Evolutionary conservation across 2,888 invertebrate species (phyloP).

Genomic region (Cryptosula pallasiana): DNA sequence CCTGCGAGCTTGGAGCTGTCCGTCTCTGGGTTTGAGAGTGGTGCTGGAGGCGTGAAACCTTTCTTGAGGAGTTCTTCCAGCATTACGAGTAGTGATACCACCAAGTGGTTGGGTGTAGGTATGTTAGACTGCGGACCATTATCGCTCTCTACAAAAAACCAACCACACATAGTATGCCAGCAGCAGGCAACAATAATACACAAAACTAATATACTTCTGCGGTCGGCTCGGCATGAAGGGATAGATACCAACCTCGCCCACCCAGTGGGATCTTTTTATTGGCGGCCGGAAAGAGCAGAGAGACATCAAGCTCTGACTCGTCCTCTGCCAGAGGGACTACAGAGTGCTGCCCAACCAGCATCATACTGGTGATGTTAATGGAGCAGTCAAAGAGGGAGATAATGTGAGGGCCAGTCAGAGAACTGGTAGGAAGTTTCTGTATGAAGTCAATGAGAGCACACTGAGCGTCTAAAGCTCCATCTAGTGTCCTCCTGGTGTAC

Average conservation of each 20-base stretch:
- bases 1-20: slow-evolving; percentile 13
- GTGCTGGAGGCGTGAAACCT: background rate
- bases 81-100: background rate
- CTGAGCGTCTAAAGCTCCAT: slow-evolving; percentile 18
- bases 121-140: background rate
- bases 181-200: no score
- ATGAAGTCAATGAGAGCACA: slow-evolving; percentile 5
- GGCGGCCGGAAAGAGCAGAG: background rate
- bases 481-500: background rate
- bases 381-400: slow-evolving; percentile 1
- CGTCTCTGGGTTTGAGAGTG: background rate
- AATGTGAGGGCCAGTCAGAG: background rate
- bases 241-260: background rate
- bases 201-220: no score
- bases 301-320: background rate
- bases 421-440: background rate
- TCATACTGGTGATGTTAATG: background rate
- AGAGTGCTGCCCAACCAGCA: background rate
- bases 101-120: background rate
- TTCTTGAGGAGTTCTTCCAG: background rate
- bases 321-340: background rate
- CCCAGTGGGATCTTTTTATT: background rate
- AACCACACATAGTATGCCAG: no score
- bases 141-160: background rate
- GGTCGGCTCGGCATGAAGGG: no score